These are phyloP conservation scores for Palythoa caribaeorum DNA, from an alignment of 92 coral and sea anemone species.

Conservation along the genomic window DNA sequence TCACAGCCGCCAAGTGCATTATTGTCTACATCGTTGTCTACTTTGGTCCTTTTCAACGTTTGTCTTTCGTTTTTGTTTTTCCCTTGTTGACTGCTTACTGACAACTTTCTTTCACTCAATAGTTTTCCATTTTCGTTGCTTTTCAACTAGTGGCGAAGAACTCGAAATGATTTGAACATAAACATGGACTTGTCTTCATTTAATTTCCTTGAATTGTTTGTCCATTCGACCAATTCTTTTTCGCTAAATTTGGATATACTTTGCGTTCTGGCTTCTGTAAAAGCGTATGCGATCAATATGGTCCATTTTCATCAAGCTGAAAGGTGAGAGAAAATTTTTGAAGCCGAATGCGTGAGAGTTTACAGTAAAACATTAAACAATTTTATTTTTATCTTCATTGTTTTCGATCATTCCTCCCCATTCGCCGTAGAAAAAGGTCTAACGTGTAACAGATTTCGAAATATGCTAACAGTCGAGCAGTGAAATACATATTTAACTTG, in stretches of 20 bases:
- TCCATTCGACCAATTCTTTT: too few species aligned
- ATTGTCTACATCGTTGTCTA: background rate
- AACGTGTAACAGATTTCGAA: background rate
- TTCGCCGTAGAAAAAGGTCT: background rate
- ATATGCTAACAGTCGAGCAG: background rate
- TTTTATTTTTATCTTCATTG: too few species aligned
- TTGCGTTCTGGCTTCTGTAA: background rate
- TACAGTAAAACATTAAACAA: too few species aligned
- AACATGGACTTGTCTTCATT: constrained; percentile 1
- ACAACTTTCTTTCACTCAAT: background rate
- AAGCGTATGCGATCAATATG: background rate
- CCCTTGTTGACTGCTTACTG: background rate
- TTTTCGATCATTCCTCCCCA: too few species aligned
- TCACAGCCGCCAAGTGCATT: constrained; percentile 2
- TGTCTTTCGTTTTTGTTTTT: background rate
- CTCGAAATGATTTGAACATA: constrained; percentile 53
- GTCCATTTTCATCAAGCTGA: background rate
- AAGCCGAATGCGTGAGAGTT: background rate
- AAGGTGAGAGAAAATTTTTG: background rate
- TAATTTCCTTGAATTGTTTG: too few species aligned
- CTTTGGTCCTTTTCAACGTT: background rate
- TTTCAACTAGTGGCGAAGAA: constrained; percentile 13
- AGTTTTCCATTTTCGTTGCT: background rate
- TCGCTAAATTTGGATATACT: background rate
- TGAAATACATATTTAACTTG: background rate